A percentile compares a stretch with the other conserved stretches of the same genome.
These are phyloP conservation scores for Stratiolaelaps scimitus DNA, from an alignment of 1,140 invertebrate species.

Conservation along the genomic window DNA sequence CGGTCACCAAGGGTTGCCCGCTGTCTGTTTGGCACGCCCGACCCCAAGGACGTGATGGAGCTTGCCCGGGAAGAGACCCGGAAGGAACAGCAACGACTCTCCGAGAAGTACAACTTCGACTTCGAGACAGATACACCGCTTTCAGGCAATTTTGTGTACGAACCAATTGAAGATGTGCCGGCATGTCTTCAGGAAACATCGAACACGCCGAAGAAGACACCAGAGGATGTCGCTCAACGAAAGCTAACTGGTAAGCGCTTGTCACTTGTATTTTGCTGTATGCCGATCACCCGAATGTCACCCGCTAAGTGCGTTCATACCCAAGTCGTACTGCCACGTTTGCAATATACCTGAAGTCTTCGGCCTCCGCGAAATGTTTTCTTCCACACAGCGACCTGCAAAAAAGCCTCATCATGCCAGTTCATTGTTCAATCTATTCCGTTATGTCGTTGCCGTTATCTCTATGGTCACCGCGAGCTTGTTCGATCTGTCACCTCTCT, in stretches of 20 bases:
- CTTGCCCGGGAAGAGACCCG: neutral
- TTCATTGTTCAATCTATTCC: too few species aligned
- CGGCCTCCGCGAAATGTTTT: too few species aligned
- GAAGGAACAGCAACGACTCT: constrained; percentile 14
- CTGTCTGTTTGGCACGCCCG: constrained; percentile 17
- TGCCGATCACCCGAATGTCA: neutral
- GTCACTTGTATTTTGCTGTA: neutral
- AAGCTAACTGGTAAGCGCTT: constrained; percentile 13
- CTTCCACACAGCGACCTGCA: too few species aligned
- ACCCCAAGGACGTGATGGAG: constrained; percentile 5
- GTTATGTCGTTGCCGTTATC: too few species aligned
- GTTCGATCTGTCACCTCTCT: too few species aligned
- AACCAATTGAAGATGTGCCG: constrained; percentile 19
- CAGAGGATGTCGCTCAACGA: constrained; percentile 16
- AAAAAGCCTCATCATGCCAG: too few species aligned
- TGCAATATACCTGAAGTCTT: too few species aligned
- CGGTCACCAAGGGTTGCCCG: neutral
- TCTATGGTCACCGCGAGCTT: too few species aligned
- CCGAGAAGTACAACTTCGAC: constrained; percentile 28
- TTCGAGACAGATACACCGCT: constrained; percentile 16
- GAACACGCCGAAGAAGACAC: constrained; percentile 9
- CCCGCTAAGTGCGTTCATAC: too few species aligned
- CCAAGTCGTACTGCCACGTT: too few species aligned
- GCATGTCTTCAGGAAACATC: constrained; percentile 10
- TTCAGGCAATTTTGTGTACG: constrained; percentile 13